Evolutionary conservation across 2,888 invertebrate species (phyloP).

Genomic region (Tineola bisselliella): DNA sequence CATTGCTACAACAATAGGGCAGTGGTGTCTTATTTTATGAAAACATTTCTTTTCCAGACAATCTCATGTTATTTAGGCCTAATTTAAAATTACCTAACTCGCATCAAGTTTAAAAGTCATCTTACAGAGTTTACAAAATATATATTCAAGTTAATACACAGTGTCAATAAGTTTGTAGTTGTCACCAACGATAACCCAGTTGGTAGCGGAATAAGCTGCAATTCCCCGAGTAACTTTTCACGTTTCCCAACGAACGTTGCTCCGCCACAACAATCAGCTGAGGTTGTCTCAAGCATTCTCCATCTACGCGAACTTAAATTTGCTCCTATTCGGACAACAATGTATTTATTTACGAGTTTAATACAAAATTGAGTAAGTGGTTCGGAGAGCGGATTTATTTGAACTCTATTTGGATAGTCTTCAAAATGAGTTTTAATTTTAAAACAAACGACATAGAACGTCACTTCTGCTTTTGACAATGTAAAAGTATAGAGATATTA

Average conservation of each 20-base stretch:
- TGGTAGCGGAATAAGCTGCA: not conserved
- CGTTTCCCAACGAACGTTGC: slow-evolving; percentile 1
- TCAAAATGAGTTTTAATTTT: not conserved
- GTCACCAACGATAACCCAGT: slow-evolving; percentile 3
- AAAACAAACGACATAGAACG: not conserved
- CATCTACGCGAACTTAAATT: slow-evolving; percentile 1
- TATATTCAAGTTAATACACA: slow-evolving; percentile 3
- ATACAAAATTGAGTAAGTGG: not conserved
- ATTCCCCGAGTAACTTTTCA: slow-evolving; percentile 5
- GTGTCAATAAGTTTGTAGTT: slow-evolving; percentile 5
- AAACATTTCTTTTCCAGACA: no score
- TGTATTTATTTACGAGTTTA: not conserved
- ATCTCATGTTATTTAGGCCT: no score
- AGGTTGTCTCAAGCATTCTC: not conserved
- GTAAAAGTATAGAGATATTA: not conserved
- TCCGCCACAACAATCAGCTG: not conserved
- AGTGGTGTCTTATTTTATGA: no score
- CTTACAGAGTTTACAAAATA: not conserved
- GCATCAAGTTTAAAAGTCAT: not conserved
- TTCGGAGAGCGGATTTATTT: not conserved
- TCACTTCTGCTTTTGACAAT: not conserved
- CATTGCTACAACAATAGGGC: no score
- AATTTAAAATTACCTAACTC: no score
- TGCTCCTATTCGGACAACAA: not conserved
- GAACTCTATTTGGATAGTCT: not conserved